These are phyloP conservation scores for Ctenodactylus gundi DNA, from an alignment of 2,113 vertebrate genomes.

Conservation along the genomic window DNA sequence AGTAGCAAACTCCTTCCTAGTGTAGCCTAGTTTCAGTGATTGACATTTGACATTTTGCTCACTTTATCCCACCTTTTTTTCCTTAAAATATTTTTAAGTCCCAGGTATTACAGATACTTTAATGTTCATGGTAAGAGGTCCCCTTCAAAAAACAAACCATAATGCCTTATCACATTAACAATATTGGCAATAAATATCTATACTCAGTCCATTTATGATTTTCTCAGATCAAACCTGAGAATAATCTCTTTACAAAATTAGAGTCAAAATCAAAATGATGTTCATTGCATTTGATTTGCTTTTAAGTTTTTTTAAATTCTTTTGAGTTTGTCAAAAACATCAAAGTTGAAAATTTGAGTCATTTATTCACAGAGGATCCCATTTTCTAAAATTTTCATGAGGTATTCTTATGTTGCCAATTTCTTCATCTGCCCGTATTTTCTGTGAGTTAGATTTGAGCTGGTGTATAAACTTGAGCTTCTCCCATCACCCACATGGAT, in stretches of 20 bases:
- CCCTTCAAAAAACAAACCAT: not conserved
- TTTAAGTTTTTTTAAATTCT: not conserved
- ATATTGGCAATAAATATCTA: not conserved
- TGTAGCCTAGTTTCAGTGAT: not conserved
- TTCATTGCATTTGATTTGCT: not conserved
- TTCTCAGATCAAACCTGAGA: not conserved
- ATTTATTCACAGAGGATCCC: not conserved
- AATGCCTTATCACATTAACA: not conserved
- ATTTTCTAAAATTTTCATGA: not conserved
- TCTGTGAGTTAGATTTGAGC: not conserved
- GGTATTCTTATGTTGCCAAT: not conserved
- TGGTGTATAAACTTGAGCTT: not conserved
- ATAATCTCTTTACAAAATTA: not conserved
- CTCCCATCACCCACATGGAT: not conserved
- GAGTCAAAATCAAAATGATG: not conserved
- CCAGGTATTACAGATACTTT: not conserved
- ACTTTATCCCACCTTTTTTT: not conserved
- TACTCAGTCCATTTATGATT: not conserved
- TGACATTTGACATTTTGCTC: not conserved
- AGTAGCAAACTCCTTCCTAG: not conserved
- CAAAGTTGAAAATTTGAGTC: not conserved
- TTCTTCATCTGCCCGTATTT: not conserved
- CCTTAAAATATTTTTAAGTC: slow-evolving; percentile 3
- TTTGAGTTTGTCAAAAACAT: not conserved
- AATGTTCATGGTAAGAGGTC: not conserved